phyloP scores from a whole-genome alignment of 2,113 vertebrate species.

The Electrona antarctica region DNA sequence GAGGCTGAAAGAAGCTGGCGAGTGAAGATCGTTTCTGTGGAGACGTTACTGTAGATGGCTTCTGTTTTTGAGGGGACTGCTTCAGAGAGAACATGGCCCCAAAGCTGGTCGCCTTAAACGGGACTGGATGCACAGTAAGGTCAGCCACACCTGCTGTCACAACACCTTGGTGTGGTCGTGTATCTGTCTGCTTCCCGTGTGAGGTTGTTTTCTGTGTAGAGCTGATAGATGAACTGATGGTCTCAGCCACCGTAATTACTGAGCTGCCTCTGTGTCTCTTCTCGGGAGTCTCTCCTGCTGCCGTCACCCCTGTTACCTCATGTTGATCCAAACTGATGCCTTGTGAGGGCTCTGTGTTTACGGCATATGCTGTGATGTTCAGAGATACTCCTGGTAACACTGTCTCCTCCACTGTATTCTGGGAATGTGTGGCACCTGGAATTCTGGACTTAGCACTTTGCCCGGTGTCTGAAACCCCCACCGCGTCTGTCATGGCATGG shows the following conservation, averaged over 20 bases:
- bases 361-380: slow-evolving; percentile 73
- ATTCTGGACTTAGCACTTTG: slow-evolving; percentile 55
- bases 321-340: slow-evolving; percentile 72
- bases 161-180: not conserved
- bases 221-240: slow-evolving; percentile 20
- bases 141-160: not conserved
- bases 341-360: slow-evolving; percentile 82
- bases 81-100: not conserved
- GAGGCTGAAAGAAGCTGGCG: slow-evolving; percentile 83
- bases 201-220: slow-evolving; percentile 17
- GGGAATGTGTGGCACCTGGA: slow-evolving; percentile 75
- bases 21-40: slow-evolving; percentile 82
- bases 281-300: slow-evolving; percentile 77
- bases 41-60: slow-evolving; percentile 28
- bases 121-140: too few species aligned
- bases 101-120: too few species aligned
- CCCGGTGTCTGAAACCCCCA: slow-evolving; percentile 52
- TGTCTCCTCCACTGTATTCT: slow-evolving; percentile 81
- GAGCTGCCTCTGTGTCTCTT: slow-evolving; percentile 32
- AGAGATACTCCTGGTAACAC: slow-evolving; percentile 68
- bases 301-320: slow-evolving; percentile 48
- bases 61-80: too few species aligned
- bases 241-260: slow-evolving; percentile 42
- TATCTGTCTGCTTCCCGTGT: slow-evolving; percentile 10
- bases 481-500: slow-evolving; percentile 39